Percentiles rank a stretch among this genome's conserved stretches.
Conservation (phyloP, 2,888 invertebrate genomes). For the Lochmaea capreae region DNA sequence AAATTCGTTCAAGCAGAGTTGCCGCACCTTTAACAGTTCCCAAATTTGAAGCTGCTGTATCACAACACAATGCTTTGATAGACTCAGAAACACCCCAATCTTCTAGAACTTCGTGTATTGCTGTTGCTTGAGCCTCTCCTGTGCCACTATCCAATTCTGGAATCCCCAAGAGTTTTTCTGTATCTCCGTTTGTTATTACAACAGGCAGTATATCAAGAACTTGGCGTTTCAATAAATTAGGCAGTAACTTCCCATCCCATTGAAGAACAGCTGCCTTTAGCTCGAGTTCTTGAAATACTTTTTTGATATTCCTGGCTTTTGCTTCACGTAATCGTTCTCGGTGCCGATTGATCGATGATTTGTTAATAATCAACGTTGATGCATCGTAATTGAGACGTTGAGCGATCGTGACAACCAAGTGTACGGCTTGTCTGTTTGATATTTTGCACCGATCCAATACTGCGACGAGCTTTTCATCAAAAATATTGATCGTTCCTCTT, state of each 20-base stretch:
- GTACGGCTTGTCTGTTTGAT: too few relatives aligned
- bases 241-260: conserved; percentile 29
- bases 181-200: conserved; percentile 14
- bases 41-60: conserved; percentile 22
- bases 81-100: conserved; percentile 24
- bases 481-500: not conserved
- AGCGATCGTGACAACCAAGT: too few relatives aligned
- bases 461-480: too few relatives aligned
- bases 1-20: too few relatives aligned
- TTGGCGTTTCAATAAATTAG: not conserved
- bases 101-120: conserved; percentile 12
- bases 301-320: too few relatives aligned
- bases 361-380: too few relatives aligned
- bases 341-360: too few relatives aligned
- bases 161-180: conserved; percentile 28
- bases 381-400: too few relatives aligned
- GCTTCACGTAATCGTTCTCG: too few relatives aligned
- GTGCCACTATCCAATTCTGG: conserved; percentile 22
- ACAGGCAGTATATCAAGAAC: conserved; percentile 24
- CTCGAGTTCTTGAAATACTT: too few relatives aligned
- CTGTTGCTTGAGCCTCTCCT: conserved; percentile 23
- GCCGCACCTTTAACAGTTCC: not conserved
- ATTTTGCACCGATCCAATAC: too few relatives aligned
- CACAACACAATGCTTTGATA: conserved; percentile 27
- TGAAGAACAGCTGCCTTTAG: conserved; percentile 15